Evolutionary conservation across 2,797 vertebrate species (phyloP), one percentile per base, ranked within the genome.

Genomic region (Enteromius viviparus): DNA sequence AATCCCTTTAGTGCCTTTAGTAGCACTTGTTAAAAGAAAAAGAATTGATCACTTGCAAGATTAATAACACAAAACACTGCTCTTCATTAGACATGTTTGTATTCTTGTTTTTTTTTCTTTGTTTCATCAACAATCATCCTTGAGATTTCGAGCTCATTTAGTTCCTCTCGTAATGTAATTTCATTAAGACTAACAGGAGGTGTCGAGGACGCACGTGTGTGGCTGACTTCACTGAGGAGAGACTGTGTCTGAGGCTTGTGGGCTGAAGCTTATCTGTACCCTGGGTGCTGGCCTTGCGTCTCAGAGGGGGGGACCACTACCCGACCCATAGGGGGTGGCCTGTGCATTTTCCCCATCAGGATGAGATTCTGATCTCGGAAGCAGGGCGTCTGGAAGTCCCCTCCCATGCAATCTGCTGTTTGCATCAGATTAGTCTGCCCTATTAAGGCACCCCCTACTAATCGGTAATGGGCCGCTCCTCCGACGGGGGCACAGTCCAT

Each of bases 331-430:
- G 96, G 94, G 88, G 96, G 96, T 94, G 96, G 96, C 94, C 97
- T 96, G 93, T 98, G 97, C 95, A 96, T 96, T 95, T 99, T 99
- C 90, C 95, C 96, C 93, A 98, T 95, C 94, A 97, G 92, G 21
- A 95, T 96, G 92, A 98, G 95, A 95, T 97, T 97, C 95, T 98
- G 97, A 95, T 99, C 98, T 89, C 96, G 94, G 94, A 99, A 99
- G 94, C 98, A 99, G 95, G 98, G 96, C 93, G 96, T 97, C 94
- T 98, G 98, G 95, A 98, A 99, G 96, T 99, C 98, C 93, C 95
- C 97, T 88, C 95, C 95, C 93, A 99, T 94, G 96, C 98, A 99
- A 96, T 99, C 98, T 96, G 97, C 92, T 49, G 96, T 96, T 95
- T 97, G 97, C 95, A 99, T 97, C 96, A 98, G 93, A 94, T 94